Base-by-base conservation (phyloP, 2,113 vertebrate species). In the Dicentrarchus labrax region DNA sequence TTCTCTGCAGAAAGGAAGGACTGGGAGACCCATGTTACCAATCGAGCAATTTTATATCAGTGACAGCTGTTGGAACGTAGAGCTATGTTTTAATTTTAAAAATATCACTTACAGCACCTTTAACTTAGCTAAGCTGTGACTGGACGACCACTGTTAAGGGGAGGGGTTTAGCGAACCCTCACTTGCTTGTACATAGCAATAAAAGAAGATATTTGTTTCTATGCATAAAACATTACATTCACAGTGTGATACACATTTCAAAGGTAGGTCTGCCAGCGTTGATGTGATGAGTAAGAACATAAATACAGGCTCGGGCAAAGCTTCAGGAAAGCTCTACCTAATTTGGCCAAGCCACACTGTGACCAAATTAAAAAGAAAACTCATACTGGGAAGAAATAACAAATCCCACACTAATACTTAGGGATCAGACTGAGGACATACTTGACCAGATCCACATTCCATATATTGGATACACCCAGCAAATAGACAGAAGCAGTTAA, bases 321-420 rank as follows among this genome's bases (percentile, higher is more conserved):
- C 78, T 81, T 78, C 48, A 62, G 79, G 53, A 80, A 86, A 83
- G 76, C 83, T 83, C 60, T 1, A 24, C 53, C 61, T 85, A 72
- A 79, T 83, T 79, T 72, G 36, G 71, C 76, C 76, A 67, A 81
- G 64, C 80, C 77, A 60, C 77, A 80, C 13, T 68, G 38, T 45
- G 61, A 83, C 56, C 76, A 77, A 83, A 89, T 89, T 86, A 86
- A 85, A 88, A 76, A 59, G 51, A 72, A 75, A 85, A 57, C 3
- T 72, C 72, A 64, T 45, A 50, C 48, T 22, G 45, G 67, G 62
- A 76, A 48, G 71, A 56, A 76, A 76, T 60, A 73, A 72, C 60
- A 74, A 76, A 79, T 82, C 75, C 67, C 67, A 76, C 38, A 62
- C 65, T 82, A 77, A 80, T 70, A 78, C 47, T 67, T 64, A 45